Evolutionary conservation across 2,797 vertebrate species (phyloP).

Genomic region (Anolis apletophallus): DNA sequence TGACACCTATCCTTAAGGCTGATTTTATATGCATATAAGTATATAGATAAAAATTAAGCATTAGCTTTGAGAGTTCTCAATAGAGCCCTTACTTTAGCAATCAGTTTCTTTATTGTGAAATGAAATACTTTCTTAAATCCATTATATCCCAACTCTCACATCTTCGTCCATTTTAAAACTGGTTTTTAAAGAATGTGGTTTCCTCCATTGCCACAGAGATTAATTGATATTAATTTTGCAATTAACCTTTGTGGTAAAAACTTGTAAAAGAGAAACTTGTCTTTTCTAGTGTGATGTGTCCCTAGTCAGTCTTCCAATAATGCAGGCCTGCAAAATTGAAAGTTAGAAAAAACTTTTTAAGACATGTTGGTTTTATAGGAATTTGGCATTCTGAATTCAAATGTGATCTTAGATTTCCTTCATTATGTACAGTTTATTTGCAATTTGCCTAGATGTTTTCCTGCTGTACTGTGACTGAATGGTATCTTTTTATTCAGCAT

Average conservation of each 20-base stretch:
- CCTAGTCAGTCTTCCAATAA: background rate
- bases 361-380: no score
- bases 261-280: background rate
- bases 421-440: no score
- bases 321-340: no score
- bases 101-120: constrained; percentile 15
- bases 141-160: background rate
- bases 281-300: constrained; percentile 3
- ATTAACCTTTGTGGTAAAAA: constrained; percentile 10
- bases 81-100: background rate
- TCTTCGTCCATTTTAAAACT: background rate
- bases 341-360: no score
- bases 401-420: no score
- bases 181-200: background rate
- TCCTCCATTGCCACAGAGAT: background rate
- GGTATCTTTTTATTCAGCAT: no score
- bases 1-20: constrained; percentile 8
- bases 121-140: constrained; percentile 1
- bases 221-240: constrained; percentile 18
- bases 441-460: no score
- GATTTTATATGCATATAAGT: constrained; percentile 7
- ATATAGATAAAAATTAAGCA: constrained; percentile 16
- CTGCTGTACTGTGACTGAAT: no score
- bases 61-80: constrained; percentile 29
- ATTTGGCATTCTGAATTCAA: no score